phyloP scores from a whole-genome alignment of 2,113 vertebrate genomes.

The Halichoeres trimaculatus region DNA sequence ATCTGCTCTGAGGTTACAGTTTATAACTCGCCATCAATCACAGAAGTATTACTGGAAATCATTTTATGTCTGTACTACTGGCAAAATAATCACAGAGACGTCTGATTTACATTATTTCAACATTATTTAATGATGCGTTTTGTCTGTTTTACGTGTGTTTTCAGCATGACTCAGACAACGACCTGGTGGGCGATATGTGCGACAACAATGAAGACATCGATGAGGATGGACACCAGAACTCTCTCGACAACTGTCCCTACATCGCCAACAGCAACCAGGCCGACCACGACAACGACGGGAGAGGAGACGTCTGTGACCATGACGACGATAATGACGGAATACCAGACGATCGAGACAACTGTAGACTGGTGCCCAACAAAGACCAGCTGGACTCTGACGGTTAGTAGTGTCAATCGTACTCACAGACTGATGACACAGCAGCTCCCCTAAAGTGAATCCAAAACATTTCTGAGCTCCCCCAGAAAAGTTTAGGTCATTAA shows the following conservation, averaged over 20 bases:
- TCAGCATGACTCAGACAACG: constrained; percentile 91
- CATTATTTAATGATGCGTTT: background rate
- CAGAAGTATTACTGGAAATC: background rate
- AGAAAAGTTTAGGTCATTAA: no score
- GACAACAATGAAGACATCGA: constrained; percentile 95
- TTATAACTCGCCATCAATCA: constrained; percentile 15
- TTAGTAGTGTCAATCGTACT: constrained; percentile 66
- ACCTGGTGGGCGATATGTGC: constrained; percentile 94
- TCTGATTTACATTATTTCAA: background rate
- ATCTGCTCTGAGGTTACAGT: constrained; percentile 14
- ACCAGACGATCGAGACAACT: constrained; percentile 96
- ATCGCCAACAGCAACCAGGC: constrained; percentile 95
- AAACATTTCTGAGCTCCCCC: no score
- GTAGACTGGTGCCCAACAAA: constrained; percentile 91
- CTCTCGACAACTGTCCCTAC: constrained; percentile 96
- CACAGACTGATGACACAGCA: no score
- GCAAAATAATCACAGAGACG: background rate
- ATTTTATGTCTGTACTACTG: background rate
- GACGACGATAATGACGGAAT: constrained; percentile 96
- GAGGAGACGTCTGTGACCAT: constrained; percentile 93
- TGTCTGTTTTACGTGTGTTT: constrained; percentile 1
- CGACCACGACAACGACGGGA: constrained; percentile 93
- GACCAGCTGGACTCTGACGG: constrained; percentile 90
- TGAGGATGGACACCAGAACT: constrained; percentile 96
- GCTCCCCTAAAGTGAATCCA: no score